Percentiles rank a stretch among this genome's conserved stretches.
Conservation (phyloP, 2,113 vertebrate genomes). For the Microtus pennsylvanicus region DNA sequence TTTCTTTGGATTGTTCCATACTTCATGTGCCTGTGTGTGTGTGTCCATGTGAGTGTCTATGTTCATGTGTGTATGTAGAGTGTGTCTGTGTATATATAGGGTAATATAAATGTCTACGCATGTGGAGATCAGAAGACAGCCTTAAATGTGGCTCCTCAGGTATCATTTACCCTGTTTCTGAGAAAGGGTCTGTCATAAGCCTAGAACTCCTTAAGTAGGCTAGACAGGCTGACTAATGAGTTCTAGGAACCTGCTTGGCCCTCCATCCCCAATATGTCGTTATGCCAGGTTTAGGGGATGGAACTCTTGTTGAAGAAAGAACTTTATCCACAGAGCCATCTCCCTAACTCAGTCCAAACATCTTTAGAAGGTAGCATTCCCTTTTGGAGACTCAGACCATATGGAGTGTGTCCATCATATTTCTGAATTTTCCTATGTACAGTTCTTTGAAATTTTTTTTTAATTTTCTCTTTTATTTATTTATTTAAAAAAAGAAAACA, state of each 20-base stretch:
- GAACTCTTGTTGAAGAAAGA: neutral
- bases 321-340: neutral
- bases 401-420: neutral
- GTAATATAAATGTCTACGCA: neutral
- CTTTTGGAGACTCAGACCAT: neutral
- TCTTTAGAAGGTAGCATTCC: neutral
- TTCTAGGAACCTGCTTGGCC: neutral
- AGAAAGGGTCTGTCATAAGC: neutral
- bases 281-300: neutral
- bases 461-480: too few relatives aligned
- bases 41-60: neutral
- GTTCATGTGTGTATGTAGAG: neutral
- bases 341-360: neutral
- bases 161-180: neutral
- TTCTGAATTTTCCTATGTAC: neutral
- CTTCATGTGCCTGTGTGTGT: neutral
- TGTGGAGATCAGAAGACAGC: too few relatives aligned
- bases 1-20: neutral
- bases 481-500: too few relatives aligned
- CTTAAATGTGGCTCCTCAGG: neutral
- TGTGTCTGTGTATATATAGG: too few relatives aligned
- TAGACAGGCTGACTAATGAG: neutral
- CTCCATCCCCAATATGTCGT: neutral
- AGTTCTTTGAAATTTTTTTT: neutral
- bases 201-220: neutral